Conservation (phyloP, 1,140 invertebrate genomes). For the Leptinotarsa texana region DNA sequence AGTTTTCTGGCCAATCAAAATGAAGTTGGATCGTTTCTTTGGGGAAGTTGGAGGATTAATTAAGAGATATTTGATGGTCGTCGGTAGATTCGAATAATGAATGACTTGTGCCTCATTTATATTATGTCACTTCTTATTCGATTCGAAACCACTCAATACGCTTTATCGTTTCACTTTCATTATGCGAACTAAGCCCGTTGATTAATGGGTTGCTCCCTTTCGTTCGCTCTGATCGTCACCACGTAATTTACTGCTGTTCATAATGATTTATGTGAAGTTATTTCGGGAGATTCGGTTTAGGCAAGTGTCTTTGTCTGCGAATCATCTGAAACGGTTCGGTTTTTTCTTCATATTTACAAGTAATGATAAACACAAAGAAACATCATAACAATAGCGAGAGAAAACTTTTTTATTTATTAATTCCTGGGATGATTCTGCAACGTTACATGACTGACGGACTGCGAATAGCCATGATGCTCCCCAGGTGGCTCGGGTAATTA, state of each 20-base stretch:
- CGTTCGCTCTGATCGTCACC: not conserved
- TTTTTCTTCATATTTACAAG: too few relatives aligned
- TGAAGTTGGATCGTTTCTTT: conserved; percentile 1
- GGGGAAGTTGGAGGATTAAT: not conserved
- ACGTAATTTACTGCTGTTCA: not conserved
- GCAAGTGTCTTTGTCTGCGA: too few relatives aligned
- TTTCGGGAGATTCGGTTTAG: too few relatives aligned
- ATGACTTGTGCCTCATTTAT: not conserved
- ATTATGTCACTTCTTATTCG: conserved; percentile 1
- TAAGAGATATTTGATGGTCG: not conserved
- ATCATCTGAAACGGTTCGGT: too few relatives aligned
- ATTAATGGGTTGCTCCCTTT: not conserved
- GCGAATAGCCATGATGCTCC: too few relatives aligned
- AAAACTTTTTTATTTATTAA: too few relatives aligned
- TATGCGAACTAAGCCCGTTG: not conserved
- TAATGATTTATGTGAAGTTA: too few relatives aligned
- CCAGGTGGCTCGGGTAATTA: too few relatives aligned
- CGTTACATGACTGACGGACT: too few relatives aligned
- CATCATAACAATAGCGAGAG: too few relatives aligned
- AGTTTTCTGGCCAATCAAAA: not conserved
- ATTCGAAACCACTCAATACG: not conserved
- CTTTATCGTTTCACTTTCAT: not conserved
- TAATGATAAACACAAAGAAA: too few relatives aligned
- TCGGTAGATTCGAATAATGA: not conserved
- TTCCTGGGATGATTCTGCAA: too few relatives aligned